Evolutionary conservation across 2,797 vertebrate genomes (phyloP), one percentile per base, ranked within the genome.

Genomic region (Erpetoichthys calabaricus): DNA sequence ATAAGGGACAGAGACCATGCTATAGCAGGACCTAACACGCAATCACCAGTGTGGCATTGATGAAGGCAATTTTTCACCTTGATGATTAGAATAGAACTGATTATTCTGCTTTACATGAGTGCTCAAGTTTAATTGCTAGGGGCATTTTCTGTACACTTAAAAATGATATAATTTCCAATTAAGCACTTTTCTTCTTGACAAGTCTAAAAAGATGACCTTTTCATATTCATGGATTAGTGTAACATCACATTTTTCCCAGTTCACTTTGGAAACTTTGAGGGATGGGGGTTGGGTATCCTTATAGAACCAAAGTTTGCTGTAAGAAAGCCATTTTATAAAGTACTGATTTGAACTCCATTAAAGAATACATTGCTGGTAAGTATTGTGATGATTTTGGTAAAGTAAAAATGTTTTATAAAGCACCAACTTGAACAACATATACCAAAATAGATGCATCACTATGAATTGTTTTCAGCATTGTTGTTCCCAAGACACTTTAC

Each of bases 41-140:
- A 25, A 25, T 25, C 25, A 49, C 47, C 3, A 54, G 25, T 54
- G 6, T 42, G 53, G 8, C 2, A 8, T 54, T 42, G 7, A 42
- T 2, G 9, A 5, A 42, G 6, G 5, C 53, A 42, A 7, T 54
- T 54, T 54, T 42, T 54, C 53, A 54, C 53, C 44, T 43, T 54
- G 25, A 54, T 7, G 41, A 43, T 7, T 41, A 54, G 42, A 54
- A 54, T 54, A 54, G 53, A 42, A 44, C 7, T 54, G 53, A 54
- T 54, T 54, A 43, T 54, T 54, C 53, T 54, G 41, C 25, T 41
- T 54, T 54, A 43, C 41, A 54, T 7, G 8, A 41, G 41, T 7
- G 53, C 3, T 54, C 44, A 54, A 43, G 25, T 43, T 54, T 54
- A 54, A 54, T 54, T 54, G 53, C 53, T 3, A 42, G 53, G 53